These are phyloP conservation scores for Daboia siamensis DNA, from an alignment of 2,113 vertebrate genomes.

Conservation along the genomic window DNA sequence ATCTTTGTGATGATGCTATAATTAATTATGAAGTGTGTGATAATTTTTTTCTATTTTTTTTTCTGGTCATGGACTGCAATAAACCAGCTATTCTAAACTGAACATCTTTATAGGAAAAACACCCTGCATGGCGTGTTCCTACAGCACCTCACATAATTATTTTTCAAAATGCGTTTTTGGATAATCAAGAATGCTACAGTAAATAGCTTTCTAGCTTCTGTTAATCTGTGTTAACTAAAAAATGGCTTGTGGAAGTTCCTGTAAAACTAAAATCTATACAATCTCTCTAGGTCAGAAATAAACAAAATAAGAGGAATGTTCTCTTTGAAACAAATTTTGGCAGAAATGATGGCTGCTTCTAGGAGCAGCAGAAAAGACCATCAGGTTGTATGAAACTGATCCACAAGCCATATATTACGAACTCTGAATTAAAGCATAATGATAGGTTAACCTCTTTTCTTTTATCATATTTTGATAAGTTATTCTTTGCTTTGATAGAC, in stretches of 20 bases:
- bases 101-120: background rate
- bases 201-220: background rate
- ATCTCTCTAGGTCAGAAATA: background rate
- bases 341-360: background rate
- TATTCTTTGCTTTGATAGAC: background rate
- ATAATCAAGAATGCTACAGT: background rate
- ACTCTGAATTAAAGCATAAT: background rate
- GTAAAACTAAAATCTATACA: background rate
- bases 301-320: background rate
- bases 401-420: background rate
- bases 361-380: background rate
- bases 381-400: background rate
- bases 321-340: background rate
- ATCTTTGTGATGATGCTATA: background rate
- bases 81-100: background rate
- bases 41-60: background rate
- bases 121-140: background rate
- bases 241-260: background rate
- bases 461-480: background rate
- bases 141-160: background rate
- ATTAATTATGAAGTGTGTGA: background rate
- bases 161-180: background rate
- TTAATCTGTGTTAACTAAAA: background rate
- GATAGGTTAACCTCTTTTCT: background rate
- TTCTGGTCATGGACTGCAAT: background rate